A percentile compares a stretch with the other conserved stretches of the same genome.
Evolutionary conservation across 2,888 invertebrate genomes (phyloP).

Genomic region (Spodoptera exigua): DNA sequence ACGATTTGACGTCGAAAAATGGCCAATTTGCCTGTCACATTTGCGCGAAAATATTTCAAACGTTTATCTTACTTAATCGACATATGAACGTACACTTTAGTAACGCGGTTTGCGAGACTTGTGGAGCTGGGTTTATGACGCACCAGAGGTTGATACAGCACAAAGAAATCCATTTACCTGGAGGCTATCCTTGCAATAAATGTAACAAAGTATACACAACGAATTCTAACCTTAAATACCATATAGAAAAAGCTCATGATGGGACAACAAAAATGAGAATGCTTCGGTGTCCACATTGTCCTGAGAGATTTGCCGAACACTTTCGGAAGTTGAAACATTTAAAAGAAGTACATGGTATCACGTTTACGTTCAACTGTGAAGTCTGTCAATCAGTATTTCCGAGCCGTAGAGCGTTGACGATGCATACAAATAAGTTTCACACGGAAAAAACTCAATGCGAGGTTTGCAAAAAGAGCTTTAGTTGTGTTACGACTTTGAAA

Average conservation of each 20-base stretch:
- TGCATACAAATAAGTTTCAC: slow-evolving; percentile 79
- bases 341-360: slow-evolving; percentile 75
- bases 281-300: slow-evolving; percentile 75
- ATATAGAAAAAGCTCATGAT: slow-evolving; percentile 75
- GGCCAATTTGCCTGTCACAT: slow-evolving; percentile 75
- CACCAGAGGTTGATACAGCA: slow-evolving; percentile 77
- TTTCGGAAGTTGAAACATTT: slow-evolving; percentile 79
- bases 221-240: slow-evolving; percentile 77
- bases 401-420: slow-evolving; percentile 72
- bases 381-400: slow-evolving; percentile 73
- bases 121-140: slow-evolving; percentile 79
- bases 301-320: slow-evolving; percentile 77
- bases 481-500: slow-evolving; percentile 74
- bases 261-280: slow-evolving; percentile 72
- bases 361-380: slow-evolving; percentile 76
- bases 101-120: slow-evolving; percentile 79
- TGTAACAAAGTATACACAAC: slow-evolving; percentile 86
- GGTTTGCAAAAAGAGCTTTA: slow-evolving; percentile 84
- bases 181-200: slow-evolving; percentile 77
- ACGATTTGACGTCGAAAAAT: slow-evolving; percentile 69
- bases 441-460: slow-evolving; percentile 82
- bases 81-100: slow-evolving; percentile 83
- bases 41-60: slow-evolving; percentile 75
- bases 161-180: slow-evolving; percentile 76
- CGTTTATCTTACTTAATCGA: slow-evolving; percentile 77